Conservation (phyloP, 2,113 vertebrate genomes). For the Lipotes vexillifer region DNA sequence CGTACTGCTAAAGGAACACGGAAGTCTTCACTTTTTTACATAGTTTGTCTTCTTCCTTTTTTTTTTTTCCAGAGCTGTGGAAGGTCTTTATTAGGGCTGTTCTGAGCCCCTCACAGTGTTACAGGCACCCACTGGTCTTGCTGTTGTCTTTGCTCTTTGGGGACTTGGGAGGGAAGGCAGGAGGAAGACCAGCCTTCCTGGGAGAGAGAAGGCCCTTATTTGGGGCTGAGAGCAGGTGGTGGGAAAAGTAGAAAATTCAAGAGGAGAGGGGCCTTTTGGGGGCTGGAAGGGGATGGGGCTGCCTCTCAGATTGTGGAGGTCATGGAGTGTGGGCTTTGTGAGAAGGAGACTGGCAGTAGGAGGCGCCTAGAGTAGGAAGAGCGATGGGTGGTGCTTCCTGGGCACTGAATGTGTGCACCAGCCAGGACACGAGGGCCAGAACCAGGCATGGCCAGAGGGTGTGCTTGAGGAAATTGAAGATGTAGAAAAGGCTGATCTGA, state of each 20-base stretch:
- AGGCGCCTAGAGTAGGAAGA: conserved; percentile 40
- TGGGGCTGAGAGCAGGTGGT: background rate
- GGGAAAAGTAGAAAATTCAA: background rate
- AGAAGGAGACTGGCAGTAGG: background rate
- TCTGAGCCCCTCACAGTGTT: background rate
- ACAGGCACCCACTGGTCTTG: background rate
- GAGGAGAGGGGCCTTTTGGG: background rate
- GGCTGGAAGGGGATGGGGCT: background rate
- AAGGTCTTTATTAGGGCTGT: conserved; percentile 47
- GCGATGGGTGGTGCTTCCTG: conserved; percentile 11
- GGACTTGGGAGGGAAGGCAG: background rate
- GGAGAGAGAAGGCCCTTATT: background rate
- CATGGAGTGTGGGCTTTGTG: background rate
- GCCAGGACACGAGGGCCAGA: conserved; percentile 82
- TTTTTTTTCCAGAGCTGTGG: background rate
- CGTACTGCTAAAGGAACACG: background rate
- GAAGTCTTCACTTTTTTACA: background rate
- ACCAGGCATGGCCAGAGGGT: conserved; percentile 85
- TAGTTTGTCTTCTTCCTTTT: background rate
- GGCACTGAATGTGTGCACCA: conserved; percentile 75
- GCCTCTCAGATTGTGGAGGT: background rate
- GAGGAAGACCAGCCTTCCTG: background rate
- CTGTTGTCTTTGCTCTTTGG: background rate
- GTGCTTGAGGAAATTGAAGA: conserved; percentile 83
- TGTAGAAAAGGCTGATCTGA: conserved; percentile 83